These are phyloP conservation scores for Adelges cooleyi DNA, from an alignment of 1,140 invertebrate genomes.

Conservation along the genomic window DNA sequence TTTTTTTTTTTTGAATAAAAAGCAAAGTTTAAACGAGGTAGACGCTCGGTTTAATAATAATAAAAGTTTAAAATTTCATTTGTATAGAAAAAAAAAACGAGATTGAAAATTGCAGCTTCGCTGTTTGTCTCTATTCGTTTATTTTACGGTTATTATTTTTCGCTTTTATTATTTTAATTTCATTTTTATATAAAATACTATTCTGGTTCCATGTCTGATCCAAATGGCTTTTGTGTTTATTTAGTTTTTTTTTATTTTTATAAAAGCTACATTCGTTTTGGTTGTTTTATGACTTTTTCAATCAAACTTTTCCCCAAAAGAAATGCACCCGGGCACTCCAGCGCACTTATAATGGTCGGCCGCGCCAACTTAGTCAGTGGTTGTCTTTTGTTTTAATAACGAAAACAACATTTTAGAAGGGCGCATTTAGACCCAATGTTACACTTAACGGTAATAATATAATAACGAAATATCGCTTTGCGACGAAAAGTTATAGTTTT, in stretches of 20 bases:
- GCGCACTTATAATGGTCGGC: neutral
- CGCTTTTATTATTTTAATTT: conserved; percentile 23
- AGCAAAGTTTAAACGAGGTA: conserved; percentile 10
- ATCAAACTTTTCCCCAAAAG: conserved; percentile 14
- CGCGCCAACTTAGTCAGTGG: neutral
- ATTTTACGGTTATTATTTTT: conserved; percentile 21
- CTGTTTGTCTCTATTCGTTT: neutral
- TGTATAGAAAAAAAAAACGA: neutral
- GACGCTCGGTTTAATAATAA: neutral
- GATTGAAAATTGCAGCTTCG: conserved; percentile 14
- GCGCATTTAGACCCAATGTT: no score
- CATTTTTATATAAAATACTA: conserved; percentile 23
- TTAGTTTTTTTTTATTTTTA: neutral
- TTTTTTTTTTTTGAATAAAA: neutral
- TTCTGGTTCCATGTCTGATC: neutral
- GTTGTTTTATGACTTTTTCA: conserved; percentile 26
- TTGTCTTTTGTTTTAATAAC: no score
- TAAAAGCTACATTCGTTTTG: neutral
- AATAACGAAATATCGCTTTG: no score
- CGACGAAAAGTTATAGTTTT: no score
- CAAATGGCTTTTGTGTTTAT: neutral
- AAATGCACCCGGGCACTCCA: neutral
- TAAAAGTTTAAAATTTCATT: conserved; percentile 15
- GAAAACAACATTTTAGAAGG: no score
- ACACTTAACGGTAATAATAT: no score